Base-by-base conservation (phyloP, 1,140 invertebrate genomes). In the Saccostrea echinata region DNA sequence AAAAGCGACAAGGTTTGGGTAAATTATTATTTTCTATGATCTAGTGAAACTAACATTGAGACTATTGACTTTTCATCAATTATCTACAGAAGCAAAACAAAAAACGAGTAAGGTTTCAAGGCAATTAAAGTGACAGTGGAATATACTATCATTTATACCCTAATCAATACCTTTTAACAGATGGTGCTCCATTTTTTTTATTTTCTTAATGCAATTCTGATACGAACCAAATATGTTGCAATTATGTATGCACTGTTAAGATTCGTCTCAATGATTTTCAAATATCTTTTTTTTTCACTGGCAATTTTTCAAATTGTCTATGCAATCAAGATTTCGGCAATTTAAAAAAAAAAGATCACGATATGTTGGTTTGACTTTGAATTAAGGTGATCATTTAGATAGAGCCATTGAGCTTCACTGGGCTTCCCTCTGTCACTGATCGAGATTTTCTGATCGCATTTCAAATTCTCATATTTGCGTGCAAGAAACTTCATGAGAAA, bases 381-480 rank as follows among this genome's bases (percentile, higher is more conserved):
- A 71, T 71, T 71, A 71, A 71, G 27, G 68, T 24, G 68, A 71
- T 71, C 68, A 71, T 71, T 30, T 3, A 71, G 68, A 30, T 71
- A 24, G 24, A 13, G n/a, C 27, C 30, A 71, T 71, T 71, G 68
- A 71, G 68, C 68, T 33, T 71, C 68, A 71, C 27, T 71, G 68
- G 30, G 12, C 68, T 71, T 71, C 12, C 9, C 9, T 33, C 30
- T 13, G 68, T 71, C 27, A 24, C 68, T 71, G 68, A 27, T 33
- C 68, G 30, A 71, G 24, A 71, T 71, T 71, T 43, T 24, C 68
- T 12, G 68, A 71, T 71, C 68, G n/a, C 27, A 71, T 71, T 71
- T 71, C 68, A 71, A 71, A 30, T 71, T 71, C 68, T 71, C 68
- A 71, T 71, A 71, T 71, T 71, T 71, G 68, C 68, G 68, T 71